A percentile compares a stretch with the other conserved stretches of the same genome.
Evolutionary conservation across 2,888 invertebrate genomes (phyloP).

Genomic region (Mesochorus sp.): DNA sequence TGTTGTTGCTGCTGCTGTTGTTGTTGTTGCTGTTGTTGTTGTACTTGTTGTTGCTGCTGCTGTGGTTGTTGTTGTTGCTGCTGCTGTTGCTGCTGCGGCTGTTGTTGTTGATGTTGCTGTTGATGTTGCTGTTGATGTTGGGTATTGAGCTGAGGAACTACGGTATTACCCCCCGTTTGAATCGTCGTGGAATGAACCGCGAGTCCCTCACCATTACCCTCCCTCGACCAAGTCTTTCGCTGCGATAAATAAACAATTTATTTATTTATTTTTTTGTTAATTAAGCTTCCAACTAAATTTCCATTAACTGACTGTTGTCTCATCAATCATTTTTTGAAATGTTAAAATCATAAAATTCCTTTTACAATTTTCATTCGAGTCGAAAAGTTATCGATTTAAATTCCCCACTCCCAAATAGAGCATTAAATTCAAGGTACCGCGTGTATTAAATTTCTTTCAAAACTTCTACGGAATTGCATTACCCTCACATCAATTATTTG

Average conservation of each 20-base stretch:
- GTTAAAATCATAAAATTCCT: too few relatives aligned
- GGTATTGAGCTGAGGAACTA: constrained; percentile 78
- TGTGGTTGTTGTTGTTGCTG: constrained; percentile 74
- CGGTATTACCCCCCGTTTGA: constrained; percentile 83
- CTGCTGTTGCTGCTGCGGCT: constrained; percentile 80
- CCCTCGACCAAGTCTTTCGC: constrained; percentile 86
- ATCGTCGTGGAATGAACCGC: constrained; percentile 81
- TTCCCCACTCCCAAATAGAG: too few relatives aligned
- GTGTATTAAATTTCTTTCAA: too few relatives aligned
- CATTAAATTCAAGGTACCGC: too few relatives aligned
- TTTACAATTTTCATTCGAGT: too few relatives aligned
- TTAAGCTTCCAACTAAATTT: too few relatives aligned
- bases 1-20: constrained; percentile 82
- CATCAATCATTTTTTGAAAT: too few relatives aligned
- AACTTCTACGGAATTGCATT: too few relatives aligned
- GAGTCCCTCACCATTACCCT: constrained; percentile 85
- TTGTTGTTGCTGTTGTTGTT: constrained; percentile 81
- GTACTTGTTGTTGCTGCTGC: constrained; percentile 72
- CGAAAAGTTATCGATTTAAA: too few relatives aligned
- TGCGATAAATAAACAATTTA: constrained; percentile 71
- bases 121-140: constrained; percentile 80
- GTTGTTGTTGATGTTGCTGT: constrained; percentile 82
- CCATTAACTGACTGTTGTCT: too few relatives aligned
- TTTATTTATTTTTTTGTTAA: too few relatives aligned
- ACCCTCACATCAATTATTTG: too few relatives aligned